phyloP scores from a whole-genome alignment of 1,140 invertebrate genomes.

The Caerostris extrusa region DNA sequence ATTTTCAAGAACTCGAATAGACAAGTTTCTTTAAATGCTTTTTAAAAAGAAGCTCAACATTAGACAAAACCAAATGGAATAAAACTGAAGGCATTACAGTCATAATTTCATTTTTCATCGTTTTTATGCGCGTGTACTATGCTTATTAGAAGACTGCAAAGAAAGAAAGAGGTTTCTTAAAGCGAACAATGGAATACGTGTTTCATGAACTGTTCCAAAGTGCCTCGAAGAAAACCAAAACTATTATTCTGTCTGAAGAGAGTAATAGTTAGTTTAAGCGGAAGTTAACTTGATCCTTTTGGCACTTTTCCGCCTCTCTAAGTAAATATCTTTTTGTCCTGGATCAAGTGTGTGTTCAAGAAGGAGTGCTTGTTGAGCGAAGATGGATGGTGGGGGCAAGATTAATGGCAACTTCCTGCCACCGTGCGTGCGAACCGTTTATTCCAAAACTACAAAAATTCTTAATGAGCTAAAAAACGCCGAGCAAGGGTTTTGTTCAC shows the following conservation, averaged over 20 bases:
- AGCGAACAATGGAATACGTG: not conserved
- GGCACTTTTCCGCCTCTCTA: not conserved
- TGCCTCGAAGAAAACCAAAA: not conserved
- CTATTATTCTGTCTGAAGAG: not conserved
- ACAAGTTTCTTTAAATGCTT: not conserved
- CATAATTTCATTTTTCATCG: not conserved
- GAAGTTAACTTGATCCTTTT: not conserved
- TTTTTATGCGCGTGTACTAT: not conserved
- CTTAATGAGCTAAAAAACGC: not conserved
- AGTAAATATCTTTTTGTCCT: conserved; percentile 5
- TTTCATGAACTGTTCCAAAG: not conserved
- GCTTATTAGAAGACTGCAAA: not conserved
- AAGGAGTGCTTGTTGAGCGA: not conserved
- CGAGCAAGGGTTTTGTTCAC: not conserved
- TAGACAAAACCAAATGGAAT: not conserved
- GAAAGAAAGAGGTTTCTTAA: not conserved
- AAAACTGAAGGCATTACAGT: not conserved
- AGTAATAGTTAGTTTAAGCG: conserved; percentile 10
- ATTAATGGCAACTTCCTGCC: not conserved
- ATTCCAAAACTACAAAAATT: not conserved
- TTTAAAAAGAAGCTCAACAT: not conserved
- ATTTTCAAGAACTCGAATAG: too few relatives aligned
- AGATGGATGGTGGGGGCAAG: not conserved
- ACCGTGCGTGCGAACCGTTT: not conserved
- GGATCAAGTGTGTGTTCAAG: conserved; percentile 8